Evolutionary conservation across 1,140 invertebrate genomes (phyloP).

Genomic region (Lepidurus apus): DNA sequence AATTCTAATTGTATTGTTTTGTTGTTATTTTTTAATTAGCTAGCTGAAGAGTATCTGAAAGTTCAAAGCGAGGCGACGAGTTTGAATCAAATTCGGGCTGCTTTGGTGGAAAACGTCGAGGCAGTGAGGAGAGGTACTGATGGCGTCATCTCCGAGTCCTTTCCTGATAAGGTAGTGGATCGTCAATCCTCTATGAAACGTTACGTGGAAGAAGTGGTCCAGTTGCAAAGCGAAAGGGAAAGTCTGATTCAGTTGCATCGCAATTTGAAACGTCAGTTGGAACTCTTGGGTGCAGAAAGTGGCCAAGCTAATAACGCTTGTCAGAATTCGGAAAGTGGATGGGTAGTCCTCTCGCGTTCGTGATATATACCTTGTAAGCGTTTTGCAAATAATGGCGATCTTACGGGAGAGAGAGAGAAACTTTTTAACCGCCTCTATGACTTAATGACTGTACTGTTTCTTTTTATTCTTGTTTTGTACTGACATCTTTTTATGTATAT

Average conservation of each 20-base stretch:
- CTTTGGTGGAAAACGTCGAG: constrained; percentile 41
- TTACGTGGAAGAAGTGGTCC: constrained; percentile 32
- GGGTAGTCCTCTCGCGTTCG: constrained; percentile 32
- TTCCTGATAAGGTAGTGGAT: background rate
- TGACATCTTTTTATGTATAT: no score
- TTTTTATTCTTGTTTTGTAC: no score
- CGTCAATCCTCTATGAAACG: constrained; percentile 25
- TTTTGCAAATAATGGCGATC: background rate
- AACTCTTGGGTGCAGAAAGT: constrained; percentile 3
- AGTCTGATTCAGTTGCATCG: constrained; percentile 32
- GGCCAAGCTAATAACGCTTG: background rate
- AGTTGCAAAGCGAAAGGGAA: constrained; percentile 29
- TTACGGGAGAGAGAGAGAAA: background rate
- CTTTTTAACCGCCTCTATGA: background rate
- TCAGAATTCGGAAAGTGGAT: constrained; percentile 28
- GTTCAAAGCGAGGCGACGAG: constrained; percentile 43
- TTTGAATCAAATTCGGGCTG: constrained; percentile 41
- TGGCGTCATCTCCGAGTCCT: constrained; percentile 18
- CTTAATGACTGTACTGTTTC: background rate
- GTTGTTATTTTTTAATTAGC: constrained; percentile 38
- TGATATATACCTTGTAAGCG: background rate
- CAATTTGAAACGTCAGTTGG: constrained; percentile 30
- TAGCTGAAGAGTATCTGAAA: constrained; percentile 43
- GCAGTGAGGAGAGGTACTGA: constrained; percentile 38
- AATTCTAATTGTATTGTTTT: constrained; percentile 2